Evolutionary conservation across 2,888 invertebrate species (phyloP), one percentile per base, ranked within the genome.

Genomic region (Lepetodrilus schrolli): DNA sequence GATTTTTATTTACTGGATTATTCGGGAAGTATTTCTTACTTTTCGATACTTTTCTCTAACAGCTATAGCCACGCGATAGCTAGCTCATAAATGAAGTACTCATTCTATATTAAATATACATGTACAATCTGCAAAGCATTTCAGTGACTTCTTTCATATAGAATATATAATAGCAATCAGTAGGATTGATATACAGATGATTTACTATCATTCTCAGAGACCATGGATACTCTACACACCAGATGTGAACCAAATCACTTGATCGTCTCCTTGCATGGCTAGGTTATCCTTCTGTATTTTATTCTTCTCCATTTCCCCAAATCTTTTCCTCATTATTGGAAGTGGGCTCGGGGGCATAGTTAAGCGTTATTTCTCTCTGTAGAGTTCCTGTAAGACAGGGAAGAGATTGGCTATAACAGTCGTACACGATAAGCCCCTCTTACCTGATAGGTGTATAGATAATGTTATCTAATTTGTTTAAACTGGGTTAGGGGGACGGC

Each of bases 391-490:
- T 13, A 17, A 13, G 43, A 43, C 2, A 2, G 43, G 43, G 13
- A 17, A 17, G 13, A 17, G 43, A 43, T 43, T 43, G 13, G 17
- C 13, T 43, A 43, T 43, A 43, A 13, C 43, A 13, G 43, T 43
- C 7, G 34, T 58, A 30, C 58, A 23, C 13, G 26, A 58, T 34
- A 58, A 34, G 34, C 26, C 34, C n/a, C 58, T 26, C 26, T 26
- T n/a, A 58, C 17, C 34, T 34, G 30, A 23, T 58, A 23, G 30
- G 30, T 58, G 26, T 7, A n/a, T n/a, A 58, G 58, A 58, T 58
- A 58, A 58, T 4, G 7, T 58, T 58, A 58, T 58, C 58, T 58
- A 58, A 58, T 58, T 58, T 58, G 58, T 58, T 17, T 30, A 30
- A 21, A 58, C 8, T 30, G 34, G 34, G 58, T 34, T 34, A 13